Base-by-base conservation (phyloP, 1,140 invertebrate genomes). In the Bactericera cockerelli region DNA sequence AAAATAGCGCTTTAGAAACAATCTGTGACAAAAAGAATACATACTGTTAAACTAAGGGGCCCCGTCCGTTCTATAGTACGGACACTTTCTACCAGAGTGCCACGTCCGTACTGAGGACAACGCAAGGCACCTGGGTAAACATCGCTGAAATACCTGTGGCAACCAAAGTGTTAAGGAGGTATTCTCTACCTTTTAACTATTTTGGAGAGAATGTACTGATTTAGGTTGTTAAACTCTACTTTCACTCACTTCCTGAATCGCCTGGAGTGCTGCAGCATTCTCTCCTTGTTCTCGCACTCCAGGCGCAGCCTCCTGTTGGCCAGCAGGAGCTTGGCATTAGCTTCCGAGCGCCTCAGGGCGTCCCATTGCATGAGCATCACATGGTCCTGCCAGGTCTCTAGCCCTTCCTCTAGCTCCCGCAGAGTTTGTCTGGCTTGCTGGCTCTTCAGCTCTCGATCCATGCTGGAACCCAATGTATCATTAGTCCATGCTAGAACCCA, bases 331-430 rank as follows among this genome's bases (percentile, higher is more conserved):
- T 58, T 61, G n/a, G 65, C 66, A 26, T 63, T 64, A 8, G 63
- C 61, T 33, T 64, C 61, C 14, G 69, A 68, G 55, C 65, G 55
- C 22, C 63, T 61, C 19, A 64, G 56, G 16, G 66, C 65, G 33
- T 65, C 58, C 62, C 67, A 68, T 54, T 70, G 69, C 26, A 68
- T 56, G 13, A 65, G 28, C 59, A 68, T 39, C n/a, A 70, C 65
- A 38, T 65, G 64, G 54, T 68, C 68, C 61, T 69, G 67, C 69
- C 69, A 70, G 61, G 60, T 64, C 36, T 69, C 65, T 38, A 68
- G 62, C 16, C 67, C 67, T 28, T 63, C 39, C 10, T 68, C 67
- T 16, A 70, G 38, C 54, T 67, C 66, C 55, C 66, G 54, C 14
- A 68, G 66, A 13, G 67, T 59, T 55, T 64, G 59, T 58, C 62